Conservation (phyloP, 2,888 invertebrate species). For the Heteropelma amictum region DNA sequence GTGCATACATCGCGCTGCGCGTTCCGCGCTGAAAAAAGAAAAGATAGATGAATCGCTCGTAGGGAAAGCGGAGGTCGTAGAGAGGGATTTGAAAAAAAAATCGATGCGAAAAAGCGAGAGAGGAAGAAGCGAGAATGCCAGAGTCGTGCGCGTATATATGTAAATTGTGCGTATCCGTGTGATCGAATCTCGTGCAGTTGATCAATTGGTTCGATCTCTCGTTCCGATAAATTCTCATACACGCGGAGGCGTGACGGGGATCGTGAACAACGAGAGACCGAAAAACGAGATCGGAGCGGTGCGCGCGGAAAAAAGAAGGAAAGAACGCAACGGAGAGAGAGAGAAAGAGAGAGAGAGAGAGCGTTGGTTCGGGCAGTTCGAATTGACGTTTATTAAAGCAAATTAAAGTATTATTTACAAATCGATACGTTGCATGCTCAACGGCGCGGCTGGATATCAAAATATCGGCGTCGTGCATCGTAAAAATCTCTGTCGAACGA, state of each 20-base stretch:
- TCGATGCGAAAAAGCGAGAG: slow-evolving; percentile 10
- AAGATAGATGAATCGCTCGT: too few species aligned
- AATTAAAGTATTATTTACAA: slow-evolving; percentile 50
- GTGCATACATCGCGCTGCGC: too few species aligned
- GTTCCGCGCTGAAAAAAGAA: too few species aligned
- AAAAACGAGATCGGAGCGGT: slow-evolving; percentile 1
- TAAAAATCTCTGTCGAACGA: slow-evolving; percentile 22
- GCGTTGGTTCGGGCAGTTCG: background rate
- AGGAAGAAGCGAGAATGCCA: background rate
- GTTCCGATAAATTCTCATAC: slow-evolving; percentile 50
- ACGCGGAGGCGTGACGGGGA: slow-evolving; percentile 24
- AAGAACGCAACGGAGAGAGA: background rate
- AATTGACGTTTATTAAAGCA: slow-evolving; percentile 46
- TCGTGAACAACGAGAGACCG: slow-evolving; percentile 30
- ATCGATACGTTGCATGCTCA: slow-evolving; percentile 12
- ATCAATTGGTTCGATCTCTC: slow-evolving; percentile 55
- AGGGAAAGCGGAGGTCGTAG: background rate
- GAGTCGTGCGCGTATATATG: background rate
- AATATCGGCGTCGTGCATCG: slow-evolving; percentile 24
- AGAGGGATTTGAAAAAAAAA: slow-evolving; percentile 20
- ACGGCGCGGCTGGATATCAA: slow-evolving; percentile 13
- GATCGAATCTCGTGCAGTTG: slow-evolving; percentile 45
- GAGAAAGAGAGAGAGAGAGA: background rate
- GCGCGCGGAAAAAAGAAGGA: background rate
- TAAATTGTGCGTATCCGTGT: background rate